phyloP scores from a whole-genome alignment of 2,113 vertebrate species.

The Elachura formosa region DNA sequence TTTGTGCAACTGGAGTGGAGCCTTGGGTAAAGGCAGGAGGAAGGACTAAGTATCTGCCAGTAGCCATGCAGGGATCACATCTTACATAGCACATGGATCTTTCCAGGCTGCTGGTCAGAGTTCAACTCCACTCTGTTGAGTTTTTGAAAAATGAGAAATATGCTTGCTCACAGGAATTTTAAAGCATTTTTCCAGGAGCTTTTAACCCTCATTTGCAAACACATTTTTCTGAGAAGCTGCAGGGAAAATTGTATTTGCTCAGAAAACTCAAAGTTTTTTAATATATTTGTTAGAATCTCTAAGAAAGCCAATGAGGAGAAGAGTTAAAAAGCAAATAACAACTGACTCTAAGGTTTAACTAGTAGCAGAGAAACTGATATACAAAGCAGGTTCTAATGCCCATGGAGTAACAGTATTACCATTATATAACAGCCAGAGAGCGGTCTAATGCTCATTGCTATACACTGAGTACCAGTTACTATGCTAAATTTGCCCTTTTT shows the following conservation, averaged over 20 bases:
- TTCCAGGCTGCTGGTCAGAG: neutral
- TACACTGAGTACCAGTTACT: neutral
- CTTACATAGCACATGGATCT: neutral
- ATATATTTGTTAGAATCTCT: neutral
- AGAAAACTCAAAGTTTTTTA: neutral
- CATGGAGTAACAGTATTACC: neutral
- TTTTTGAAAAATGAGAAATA: neutral
- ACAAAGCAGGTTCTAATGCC: neutral
- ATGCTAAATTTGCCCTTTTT: neutral
- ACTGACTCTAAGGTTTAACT: neutral
- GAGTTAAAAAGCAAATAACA: neutral
- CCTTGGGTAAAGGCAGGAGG: neutral
- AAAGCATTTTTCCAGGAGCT: neutral
- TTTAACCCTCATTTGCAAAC: neutral
- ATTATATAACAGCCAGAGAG: neutral
- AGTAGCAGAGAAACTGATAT: neutral
- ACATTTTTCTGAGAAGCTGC: neutral
- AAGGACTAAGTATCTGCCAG: neutral
- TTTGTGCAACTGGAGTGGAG: neutral
- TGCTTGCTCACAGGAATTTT: neutral
- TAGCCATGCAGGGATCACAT: neutral
- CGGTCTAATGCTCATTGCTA: neutral
- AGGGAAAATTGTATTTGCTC: neutral
- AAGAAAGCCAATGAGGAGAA: neutral
- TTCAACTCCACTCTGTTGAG: neutral